phyloP scores from a whole-genome alignment of 1,140 invertebrate species.

The Megathymus violae region DNA sequence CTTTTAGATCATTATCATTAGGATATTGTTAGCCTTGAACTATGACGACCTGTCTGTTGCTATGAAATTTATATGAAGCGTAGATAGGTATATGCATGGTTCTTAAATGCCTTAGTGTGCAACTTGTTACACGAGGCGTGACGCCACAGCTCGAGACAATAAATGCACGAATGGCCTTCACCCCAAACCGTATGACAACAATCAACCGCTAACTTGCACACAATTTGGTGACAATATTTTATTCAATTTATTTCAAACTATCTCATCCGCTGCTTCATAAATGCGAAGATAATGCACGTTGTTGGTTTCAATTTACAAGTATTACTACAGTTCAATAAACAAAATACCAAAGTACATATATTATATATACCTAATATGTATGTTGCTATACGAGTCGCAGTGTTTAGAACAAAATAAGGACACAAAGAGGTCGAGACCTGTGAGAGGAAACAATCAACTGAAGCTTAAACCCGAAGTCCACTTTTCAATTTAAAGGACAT shows the following conservation, averaged over 20 bases:
- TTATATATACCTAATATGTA: no score
- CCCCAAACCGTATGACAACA: neutral
- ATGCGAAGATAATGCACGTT: no score
- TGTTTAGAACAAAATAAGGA: no score
- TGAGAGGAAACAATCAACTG: no score
- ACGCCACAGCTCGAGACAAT: constrained; percentile 37
- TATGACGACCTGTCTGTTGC: constrained; percentile 55
- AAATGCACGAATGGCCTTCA: constrained; percentile 45
- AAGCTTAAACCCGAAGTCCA: no score
- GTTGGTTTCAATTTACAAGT: neutral
- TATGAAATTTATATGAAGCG: constrained; percentile 56
- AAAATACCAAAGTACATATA: no score
- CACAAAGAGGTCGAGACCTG: no score
- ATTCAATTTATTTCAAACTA: constrained; percentile 16
- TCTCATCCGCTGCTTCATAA: neutral
- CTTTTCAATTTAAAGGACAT: no score
- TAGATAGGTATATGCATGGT: constrained; percentile 59
- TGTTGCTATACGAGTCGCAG: no score
- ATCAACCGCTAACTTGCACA: constrained; percentile 13
- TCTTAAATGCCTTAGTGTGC: constrained; percentile 47
- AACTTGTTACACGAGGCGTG: no score
- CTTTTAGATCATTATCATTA: neutral
- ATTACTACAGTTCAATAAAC: no score
- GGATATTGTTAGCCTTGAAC: constrained; percentile 57
- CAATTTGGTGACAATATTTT: constrained; percentile 13